These are phyloP conservation scores for Drosophila chauvacae DNA, from an alignment of 1,140 invertebrate genomes.

Conservation along the genomic window DNA sequence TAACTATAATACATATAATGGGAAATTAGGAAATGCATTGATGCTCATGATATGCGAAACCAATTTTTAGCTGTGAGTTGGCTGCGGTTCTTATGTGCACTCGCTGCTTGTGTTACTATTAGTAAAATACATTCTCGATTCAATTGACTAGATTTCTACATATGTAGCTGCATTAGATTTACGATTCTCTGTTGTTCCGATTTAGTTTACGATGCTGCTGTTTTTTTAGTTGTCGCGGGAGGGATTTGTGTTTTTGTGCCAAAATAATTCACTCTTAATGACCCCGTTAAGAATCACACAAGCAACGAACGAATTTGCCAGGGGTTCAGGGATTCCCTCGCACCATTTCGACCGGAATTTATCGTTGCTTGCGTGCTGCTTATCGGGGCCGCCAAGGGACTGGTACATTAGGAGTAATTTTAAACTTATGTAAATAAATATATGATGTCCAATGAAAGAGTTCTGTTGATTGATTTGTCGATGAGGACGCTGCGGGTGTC, in stretches of 20 bases:
- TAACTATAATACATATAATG: slow-evolving; percentile 79
- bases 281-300: not conserved
- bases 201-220: slow-evolving; percentile 29
- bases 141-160: slow-evolving; percentile 82
- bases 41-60: slow-evolving; percentile 74
- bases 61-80: slow-evolving; percentile 51
- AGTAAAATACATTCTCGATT: slow-evolving; percentile 80
- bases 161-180: slow-evolving; percentile 69
- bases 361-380: slow-evolving; percentile 1
- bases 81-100: slow-evolving; percentile 33
- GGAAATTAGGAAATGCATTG: slow-evolving; percentile 65
- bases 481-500: slow-evolving; percentile 50
- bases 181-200: slow-evolving; percentile 45
- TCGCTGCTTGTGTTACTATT: slow-evolving; percentile 58
- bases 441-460: slow-evolving; percentile 64
- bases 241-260: slow-evolving; percentile 59
- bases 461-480: slow-evolving; percentile 50
- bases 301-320: not conserved
- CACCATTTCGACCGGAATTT: not conserved
- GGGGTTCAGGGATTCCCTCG: not conserved
- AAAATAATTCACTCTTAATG: slow-evolving; percentile 31
- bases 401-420: slow-evolving; percentile 36
- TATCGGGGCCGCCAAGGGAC: slow-evolving; percentile 2
- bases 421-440: slow-evolving; percentile 62
- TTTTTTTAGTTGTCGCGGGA: slow-evolving; percentile 55